Evolutionary conservation across 2,888 invertebrate genomes (phyloP).

Genomic region (Tetragonisca angustula): DNA sequence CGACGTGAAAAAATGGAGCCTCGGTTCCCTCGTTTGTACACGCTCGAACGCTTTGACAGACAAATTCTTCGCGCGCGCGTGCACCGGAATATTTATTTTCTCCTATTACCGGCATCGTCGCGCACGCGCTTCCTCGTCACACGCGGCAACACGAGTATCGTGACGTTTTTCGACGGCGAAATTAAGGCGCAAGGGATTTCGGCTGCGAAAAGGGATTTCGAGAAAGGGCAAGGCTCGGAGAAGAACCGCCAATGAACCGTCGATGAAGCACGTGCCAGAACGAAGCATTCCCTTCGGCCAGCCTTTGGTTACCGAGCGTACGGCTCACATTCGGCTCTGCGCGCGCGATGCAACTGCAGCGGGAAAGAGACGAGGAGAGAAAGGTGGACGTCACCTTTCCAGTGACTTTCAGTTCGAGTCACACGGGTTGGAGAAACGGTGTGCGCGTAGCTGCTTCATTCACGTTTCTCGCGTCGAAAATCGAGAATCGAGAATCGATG

Average conservation of each 20-base stretch:
- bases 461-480: constrained; percentile 46
- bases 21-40: not conserved
- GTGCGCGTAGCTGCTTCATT: constrained; percentile 67
- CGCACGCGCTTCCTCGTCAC: not conserved
- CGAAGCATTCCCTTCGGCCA: constrained; percentile 70
- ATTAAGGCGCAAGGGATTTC: not conserved
- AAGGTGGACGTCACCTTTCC: constrained; percentile 39
- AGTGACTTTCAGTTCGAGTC: constrained; percentile 73
- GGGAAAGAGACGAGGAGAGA: constrained; percentile 31
- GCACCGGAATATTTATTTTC: not conserved
- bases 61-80: not conserved
- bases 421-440: constrained; percentile 63
- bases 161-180: too few species aligned
- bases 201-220: not conserved
- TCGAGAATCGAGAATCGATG: not conserved
- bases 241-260: constrained; percentile 48
- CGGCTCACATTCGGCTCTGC: constrained; percentile 31
- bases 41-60: not conserved
- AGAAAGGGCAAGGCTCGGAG: not conserved
- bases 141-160: not conserved
- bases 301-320: constrained; percentile 67
- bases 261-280: constrained; percentile 71
- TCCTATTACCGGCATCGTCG: too few species aligned
- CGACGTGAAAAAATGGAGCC: constrained; percentile 56
- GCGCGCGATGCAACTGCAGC: constrained; percentile 37